Conservation (phyloP, 1,140 invertebrate genomes). For the Pteromalus puparum region DNA sequence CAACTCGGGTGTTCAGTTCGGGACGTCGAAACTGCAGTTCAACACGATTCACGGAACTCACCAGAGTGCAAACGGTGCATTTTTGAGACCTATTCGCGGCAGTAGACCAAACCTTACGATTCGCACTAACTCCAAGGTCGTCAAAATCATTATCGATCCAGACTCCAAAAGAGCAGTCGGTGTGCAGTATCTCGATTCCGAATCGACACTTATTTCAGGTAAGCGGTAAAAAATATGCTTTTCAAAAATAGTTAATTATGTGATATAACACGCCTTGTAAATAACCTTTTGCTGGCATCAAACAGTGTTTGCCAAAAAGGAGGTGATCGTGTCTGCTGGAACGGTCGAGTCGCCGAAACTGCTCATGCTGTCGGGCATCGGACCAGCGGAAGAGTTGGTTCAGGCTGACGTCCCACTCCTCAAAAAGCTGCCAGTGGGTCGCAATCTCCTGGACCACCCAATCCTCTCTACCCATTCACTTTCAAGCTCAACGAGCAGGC, state of each 20-base stretch:
- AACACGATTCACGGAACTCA: slow-evolving; percentile 78
- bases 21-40: slow-evolving; percentile 76
- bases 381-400: slow-evolving; percentile 77
- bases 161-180: slow-evolving; percentile 49
- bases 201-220: slow-evolving; percentile 59
- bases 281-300: background rate
- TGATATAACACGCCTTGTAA: background rate
- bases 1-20: slow-evolving; percentile 66
- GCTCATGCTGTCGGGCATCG: slow-evolving; percentile 82
- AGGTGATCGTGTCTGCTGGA: slow-evolving; percentile 83
- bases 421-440: slow-evolving; percentile 77
- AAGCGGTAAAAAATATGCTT: background rate
- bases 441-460: slow-evolving; percentile 77
- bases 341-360: slow-evolving; percentile 84
- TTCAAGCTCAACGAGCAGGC: background rate
- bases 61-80: slow-evolving; percentile 82
- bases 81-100: slow-evolving; percentile 80
- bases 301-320: slow-evolving; percentile 64
- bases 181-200: slow-evolving; percentile 46
- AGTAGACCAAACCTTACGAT: slow-evolving; percentile 83
- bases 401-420: slow-evolving; percentile 68
- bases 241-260: background rate
- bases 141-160: slow-evolving; percentile 75
- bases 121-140: slow-evolving; percentile 80
- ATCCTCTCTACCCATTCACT: background rate